These are phyloP conservation scores for Drosophila triauraria DNA, from an alignment of 1,140 invertebrate species.

Conservation along the genomic window DNA sequence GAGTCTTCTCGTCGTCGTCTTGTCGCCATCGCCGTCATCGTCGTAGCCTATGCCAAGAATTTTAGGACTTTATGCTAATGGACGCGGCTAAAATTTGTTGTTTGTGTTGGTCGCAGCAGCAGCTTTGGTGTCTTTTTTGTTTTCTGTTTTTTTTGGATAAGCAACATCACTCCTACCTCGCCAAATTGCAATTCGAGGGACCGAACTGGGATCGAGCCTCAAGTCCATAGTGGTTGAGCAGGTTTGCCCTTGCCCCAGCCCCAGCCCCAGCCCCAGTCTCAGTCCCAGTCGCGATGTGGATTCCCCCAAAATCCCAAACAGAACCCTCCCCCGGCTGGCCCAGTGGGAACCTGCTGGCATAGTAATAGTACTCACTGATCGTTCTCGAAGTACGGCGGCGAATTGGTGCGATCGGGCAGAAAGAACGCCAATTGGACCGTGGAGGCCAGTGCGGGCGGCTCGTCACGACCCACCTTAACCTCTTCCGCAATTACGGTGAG, in stretches of 20 bases:
- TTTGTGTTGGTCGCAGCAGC: conserved; percentile 43
- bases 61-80: conserved; percentile 69
- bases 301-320: conserved; percentile 10
- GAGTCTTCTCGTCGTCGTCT: conserved; percentile 32
- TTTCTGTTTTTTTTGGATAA: conserved; percentile 30
- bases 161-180: conserved; percentile 57
- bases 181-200: conserved; percentile 48
- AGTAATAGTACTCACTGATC: conserved; percentile 88
- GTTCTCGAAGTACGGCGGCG: conserved; percentile 91
- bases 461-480: conserved; percentile 89
- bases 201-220: neutral
- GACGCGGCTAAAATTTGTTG: conserved; percentile 61
- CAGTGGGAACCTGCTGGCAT: conserved; percentile 24
- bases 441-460: conserved; percentile 91
- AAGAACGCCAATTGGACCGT: conserved; percentile 92
- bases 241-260: conserved; percentile 46
- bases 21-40: conserved; percentile 54
- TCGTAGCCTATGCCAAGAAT: conserved; percentile 54
- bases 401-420: conserved; percentile 90
- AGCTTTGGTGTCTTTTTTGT: conserved; percentile 33
- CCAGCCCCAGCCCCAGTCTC: conserved; percentile 3
- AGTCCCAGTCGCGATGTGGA: neutral
- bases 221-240: conserved; percentile 49
- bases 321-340: neutral
- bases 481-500: conserved; percentile 94